These are phyloP conservation scores for Polietes domitor DNA, from an alignment of 2,888 invertebrate genomes.

Conservation along the genomic window DNA sequence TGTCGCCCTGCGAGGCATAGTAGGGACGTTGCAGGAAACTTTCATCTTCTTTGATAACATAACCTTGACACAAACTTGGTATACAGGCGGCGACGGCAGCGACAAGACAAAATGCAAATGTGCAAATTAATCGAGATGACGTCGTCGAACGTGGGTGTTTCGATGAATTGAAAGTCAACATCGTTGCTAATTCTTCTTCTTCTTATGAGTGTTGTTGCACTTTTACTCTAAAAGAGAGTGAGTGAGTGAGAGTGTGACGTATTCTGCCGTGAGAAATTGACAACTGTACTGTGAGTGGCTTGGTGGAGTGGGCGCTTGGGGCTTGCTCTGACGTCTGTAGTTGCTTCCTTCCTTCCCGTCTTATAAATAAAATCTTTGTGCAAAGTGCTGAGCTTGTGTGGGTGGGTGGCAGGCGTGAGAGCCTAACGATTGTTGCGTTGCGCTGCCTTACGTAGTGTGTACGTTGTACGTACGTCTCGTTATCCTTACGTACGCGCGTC, in stretches of 20 bases:
- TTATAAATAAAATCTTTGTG: too few relatives aligned
- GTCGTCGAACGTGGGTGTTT: conserved; percentile 45
- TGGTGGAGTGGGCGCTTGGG: neutral
- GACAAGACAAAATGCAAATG: conserved; percentile 48
- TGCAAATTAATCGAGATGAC: conserved; percentile 24
- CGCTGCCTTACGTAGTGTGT: neutral
- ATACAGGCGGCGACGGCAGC: conserved; percentile 30
- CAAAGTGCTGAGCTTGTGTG: neutral
- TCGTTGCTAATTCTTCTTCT: conserved; percentile 24
- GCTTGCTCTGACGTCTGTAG: neutral
- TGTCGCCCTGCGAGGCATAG: conserved; percentile 88
- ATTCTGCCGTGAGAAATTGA: neutral
- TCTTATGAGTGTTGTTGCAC: neutral
- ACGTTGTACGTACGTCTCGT: neutral
- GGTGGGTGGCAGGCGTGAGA: conserved; percentile 36
- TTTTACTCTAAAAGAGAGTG: neutral
- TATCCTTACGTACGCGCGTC: neutral
- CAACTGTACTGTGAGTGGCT: conserved; percentile 27
- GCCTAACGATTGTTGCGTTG: conserved; percentile 29
- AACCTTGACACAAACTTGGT: conserved; percentile 66
- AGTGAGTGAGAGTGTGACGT: neutral
- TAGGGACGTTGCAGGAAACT: conserved; percentile 83
- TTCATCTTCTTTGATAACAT: conserved; percentile 81
- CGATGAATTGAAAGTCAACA: conserved; percentile 58
- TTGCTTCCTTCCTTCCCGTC: too few relatives aligned